phyloP scores from a whole-genome alignment of 2,113 vertebrate genomes.

The Leptobrachium leishanense region DNA sequence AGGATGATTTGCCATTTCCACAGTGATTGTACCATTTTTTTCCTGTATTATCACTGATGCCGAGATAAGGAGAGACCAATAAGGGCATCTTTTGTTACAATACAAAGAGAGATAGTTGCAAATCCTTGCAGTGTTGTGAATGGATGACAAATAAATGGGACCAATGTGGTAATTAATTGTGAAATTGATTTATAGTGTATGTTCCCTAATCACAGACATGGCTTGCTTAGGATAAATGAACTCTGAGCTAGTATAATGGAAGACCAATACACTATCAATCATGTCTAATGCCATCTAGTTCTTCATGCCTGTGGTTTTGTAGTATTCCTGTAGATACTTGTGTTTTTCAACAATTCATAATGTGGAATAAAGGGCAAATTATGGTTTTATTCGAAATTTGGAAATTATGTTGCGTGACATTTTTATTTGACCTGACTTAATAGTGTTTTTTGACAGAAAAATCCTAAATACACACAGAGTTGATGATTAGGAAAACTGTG shows the following conservation, averaged over 20 bases:
- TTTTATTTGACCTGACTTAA: too few relatives aligned
- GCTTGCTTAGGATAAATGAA: constrained; percentile 1
- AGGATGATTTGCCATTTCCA: too few relatives aligned
- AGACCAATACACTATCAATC: constrained; percentile 2
- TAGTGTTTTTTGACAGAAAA: too few relatives aligned
- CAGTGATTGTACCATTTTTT: too few relatives aligned
- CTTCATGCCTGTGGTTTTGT: background rate
- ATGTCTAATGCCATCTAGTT: background rate
- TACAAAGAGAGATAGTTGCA: too few relatives aligned
- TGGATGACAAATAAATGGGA: background rate
- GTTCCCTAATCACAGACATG: background rate
- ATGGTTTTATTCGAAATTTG: too few relatives aligned
- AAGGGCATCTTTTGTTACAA: background rate
- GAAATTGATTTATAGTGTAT: background rate
- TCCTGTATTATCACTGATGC: too few relatives aligned
- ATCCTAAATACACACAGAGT: too few relatives aligned
- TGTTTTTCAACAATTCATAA: too few relatives aligned
- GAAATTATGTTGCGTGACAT: too few relatives aligned
- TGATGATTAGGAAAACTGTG: too few relatives aligned
- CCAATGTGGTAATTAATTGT: background rate
- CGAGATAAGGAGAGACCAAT: background rate
- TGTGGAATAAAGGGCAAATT: too few relatives aligned
- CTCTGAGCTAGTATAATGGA: background rate
- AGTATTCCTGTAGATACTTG: background rate
- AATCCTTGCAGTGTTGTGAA: background rate